Evolutionary conservation across 2,888 invertebrate genomes (phyloP), one percentile per base, ranked within the genome.

Genomic region (Deroplatys truncata): DNA sequence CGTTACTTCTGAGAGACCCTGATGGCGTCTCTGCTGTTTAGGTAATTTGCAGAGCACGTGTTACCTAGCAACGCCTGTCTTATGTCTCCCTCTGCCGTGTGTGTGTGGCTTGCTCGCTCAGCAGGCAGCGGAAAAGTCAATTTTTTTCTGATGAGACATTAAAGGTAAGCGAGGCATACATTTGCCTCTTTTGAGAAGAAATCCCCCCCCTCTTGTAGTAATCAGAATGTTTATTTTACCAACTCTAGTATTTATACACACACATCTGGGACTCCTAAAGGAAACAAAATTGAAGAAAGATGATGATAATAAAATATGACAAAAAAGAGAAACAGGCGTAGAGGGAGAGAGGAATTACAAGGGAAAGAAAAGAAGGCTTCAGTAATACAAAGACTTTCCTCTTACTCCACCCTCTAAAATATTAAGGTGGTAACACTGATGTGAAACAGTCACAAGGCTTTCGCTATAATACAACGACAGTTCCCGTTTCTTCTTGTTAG

Each of bases 141-240:
- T 49, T 85, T 85, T 85, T 85, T 85, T 85, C 28, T 85, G 49
- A 85, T 49, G 49, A 85, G 49, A 85, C 28, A 85, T 85, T 85
- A 56, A n/a, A 15, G 49, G 16, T 85, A 85, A 85, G 43, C 56
- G 85, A 85, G 29, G 90, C 90, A 90, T 88, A 90, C 90, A 90
- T 90, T 90, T 90, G 89, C 90, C 84, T 90, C 89, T 90, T 90
- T 90, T 90, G 88, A 90, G 85, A 89, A 72, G 90, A 90, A 88
- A 89, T 72, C 85, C 86, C 56, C 82, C 31, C 85, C 83, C 84
- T 28, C 56, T 43, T 84, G 13, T 84, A 72, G 56, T 72, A 72
- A 72, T 72, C 56, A 72, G 20, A 16, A 28, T 85, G 16, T 4
- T 85, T 31, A n/a, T 10, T 85, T 35, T 85, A 43, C 56, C 35